Base-by-base conservation (phyloP, 2,888 invertebrate genomes). In the Agrenia bidenticulata region DNA sequence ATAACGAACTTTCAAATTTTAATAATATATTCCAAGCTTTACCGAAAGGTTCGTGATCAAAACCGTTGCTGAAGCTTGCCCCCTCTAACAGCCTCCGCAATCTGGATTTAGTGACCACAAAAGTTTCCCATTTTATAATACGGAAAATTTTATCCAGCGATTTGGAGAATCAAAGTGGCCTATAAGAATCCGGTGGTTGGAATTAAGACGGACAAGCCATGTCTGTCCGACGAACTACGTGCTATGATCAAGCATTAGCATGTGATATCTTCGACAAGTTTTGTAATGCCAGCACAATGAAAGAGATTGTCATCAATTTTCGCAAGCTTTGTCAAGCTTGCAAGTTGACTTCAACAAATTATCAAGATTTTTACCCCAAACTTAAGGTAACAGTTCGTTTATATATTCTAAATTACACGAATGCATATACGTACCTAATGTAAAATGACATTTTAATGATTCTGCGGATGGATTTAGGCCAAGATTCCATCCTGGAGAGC, bases 261-360 rank as follows among this genome's bases (percentile, higher is more conserved):
- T 88, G 87, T 72, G 92, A 93, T 78, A 86, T 90, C 79, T 97
- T 97, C 82, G 94, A 97, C 81, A 88, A 89, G 79, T 94, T 96
- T 82, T 90, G 93, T 80, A 87, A 88, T 71, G 94, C 96, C 19
- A 87, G 89, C 77, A 95, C 94, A 62, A 88, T 95, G 83, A 92
- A 94, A 78, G 88, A 90, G 78, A 91, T 95, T 77, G 85, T 96
- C 63, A 88, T 89, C 23, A 53, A 66, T 53, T 82, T 82, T 77
- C 84, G 93, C 61, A 89, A 90, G 78, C 88, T 97, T 77, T 94
- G 94, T 82, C 90, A 92, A 78, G 85, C 89, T 27, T 85, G 94
- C 63, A 88, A 88, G 61, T 82, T 94, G 70, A 87, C 88, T 76
- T 91, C 94, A 0, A 89, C 88, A 74, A 85, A 87, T 64, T 84